These are phyloP conservation scores for Eretmochelys imbricata DNA, from an alignment of 2,113 vertebrate species.

Conservation along the genomic window DNA sequence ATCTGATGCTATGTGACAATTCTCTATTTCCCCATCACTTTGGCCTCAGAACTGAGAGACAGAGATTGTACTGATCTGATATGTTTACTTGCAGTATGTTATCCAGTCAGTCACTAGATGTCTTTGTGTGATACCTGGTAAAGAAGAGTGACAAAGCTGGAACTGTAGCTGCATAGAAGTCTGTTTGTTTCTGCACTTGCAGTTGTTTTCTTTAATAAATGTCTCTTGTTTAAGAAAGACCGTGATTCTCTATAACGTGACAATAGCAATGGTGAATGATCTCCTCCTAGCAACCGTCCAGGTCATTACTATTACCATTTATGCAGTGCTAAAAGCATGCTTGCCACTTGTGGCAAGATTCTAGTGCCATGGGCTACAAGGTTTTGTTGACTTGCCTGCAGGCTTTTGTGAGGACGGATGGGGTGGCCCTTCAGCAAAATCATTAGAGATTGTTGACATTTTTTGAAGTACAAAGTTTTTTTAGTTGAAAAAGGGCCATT, in stretches of 20 bases:
- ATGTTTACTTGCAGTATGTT: not conserved
- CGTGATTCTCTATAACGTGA: not conserved
- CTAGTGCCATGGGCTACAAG: not conserved
- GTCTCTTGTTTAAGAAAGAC: not conserved
- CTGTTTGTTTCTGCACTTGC: not conserved
- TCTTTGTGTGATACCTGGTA: constrained; percentile 13
- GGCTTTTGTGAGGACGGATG: not conserved
- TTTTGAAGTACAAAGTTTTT: not conserved
- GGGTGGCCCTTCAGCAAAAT: not conserved
- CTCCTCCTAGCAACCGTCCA: not conserved
- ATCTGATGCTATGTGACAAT: not conserved
- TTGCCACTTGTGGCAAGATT: not conserved
- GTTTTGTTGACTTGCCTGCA: not conserved
- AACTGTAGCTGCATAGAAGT: constrained; percentile 3
- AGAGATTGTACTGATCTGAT: not conserved
- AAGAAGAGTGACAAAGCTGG: not conserved
- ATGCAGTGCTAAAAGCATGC: not conserved
- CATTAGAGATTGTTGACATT: not conserved
- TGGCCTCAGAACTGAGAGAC: not conserved
- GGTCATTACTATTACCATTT: not conserved
- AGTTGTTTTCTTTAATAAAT: constrained; percentile 15
- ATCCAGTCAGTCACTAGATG: not conserved
- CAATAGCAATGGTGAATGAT: not conserved
- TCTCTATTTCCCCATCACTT: constrained; percentile 41
- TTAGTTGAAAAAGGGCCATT: not conserved